Base-by-base conservation (phyloP, 1,140 invertebrate species). In the Galleria mellonella region DNA sequence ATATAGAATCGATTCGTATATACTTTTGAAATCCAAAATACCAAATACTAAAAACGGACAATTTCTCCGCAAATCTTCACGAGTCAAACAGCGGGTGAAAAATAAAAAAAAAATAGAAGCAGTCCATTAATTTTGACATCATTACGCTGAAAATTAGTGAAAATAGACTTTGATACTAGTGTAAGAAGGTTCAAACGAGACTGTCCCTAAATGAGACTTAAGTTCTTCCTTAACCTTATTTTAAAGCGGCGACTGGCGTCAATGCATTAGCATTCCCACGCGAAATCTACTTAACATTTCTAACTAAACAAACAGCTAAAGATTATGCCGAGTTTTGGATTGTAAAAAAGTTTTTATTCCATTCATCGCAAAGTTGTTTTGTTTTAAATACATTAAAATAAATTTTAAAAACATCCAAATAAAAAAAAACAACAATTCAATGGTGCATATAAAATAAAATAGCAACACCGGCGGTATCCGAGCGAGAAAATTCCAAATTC, bases 401-500 rank as follows among this genome's bases (percentile, higher is more conserved):
- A 23, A 2, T 23, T 23, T 23, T 41, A 15, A 31, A 31, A 31
- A n/a, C 2, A 9, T 31, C 2, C 9, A n/a, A 2, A 4, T 4
- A 31, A n/a, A 31, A 9, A 31, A 31, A 11, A 43, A 47, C 23
- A 17, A 13, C 12, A 45, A 41, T 9, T 23, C 12, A 33, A 9
- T 43, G 33, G 32, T 42, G 32, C 32, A 48, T 49, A 31, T 51
- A 47, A 49, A 59, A 62, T 46, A 49, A 44, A 57, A 62, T 44
- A 59, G 42, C 52, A 40, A 54, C 51, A 57, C 51, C 48, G 52
- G 40, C 52, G 47, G 32, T 52, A 58, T 57, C 53, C 43, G 44
- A 63, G 66, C 62, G 56, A 55, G 58, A 56, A 67, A 81, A 75
- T 77, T 77, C 70, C 49, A 72, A 77, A 77, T 77, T 77, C 72